These are phyloP conservation scores for Struthio camelus DNA, from an alignment of 2,113 vertebrate species.

Conservation along the genomic window DNA sequence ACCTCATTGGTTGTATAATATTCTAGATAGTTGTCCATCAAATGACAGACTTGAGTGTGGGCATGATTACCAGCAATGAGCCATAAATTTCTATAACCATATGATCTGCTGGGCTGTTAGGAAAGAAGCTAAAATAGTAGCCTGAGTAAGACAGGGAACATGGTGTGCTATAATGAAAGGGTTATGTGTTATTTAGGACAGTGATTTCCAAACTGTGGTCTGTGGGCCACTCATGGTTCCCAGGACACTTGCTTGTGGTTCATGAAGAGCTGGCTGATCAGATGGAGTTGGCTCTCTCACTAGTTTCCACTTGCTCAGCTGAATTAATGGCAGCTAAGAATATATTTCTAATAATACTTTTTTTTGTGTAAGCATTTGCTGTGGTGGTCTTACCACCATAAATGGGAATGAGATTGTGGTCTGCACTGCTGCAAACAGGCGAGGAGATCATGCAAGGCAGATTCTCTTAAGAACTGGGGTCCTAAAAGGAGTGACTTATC, in stretches of 20 bases:
- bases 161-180: conserved; percentile 2
- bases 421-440: not conserved
- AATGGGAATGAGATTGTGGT: not conserved
- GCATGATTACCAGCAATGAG: not conserved
- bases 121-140: not conserved
- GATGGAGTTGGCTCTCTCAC: not conserved
- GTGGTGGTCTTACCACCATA: not conserved
- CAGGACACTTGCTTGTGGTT: not conserved
- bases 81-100: not conserved
- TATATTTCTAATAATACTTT: not conserved
- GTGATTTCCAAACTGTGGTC: not conserved
- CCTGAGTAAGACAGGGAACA: not conserved
- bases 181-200: conserved; percentile 2
- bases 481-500: not conserved
- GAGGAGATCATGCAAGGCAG: not conserved
- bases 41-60: not conserved
- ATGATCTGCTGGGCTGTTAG: not conserved
- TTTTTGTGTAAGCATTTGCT: not conserved
- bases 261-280: conserved; percentile 11
- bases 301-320: not conserved
- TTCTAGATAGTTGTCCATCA: not conserved
- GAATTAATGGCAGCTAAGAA: conserved; percentile 14
- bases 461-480: not conserved
- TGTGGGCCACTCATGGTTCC: not conserved
- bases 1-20: not conserved